These are phyloP conservation scores for Plecotus auritus DNA, from an alignment of 2,113 vertebrate genomes.

Conservation along the genomic window DNA sequence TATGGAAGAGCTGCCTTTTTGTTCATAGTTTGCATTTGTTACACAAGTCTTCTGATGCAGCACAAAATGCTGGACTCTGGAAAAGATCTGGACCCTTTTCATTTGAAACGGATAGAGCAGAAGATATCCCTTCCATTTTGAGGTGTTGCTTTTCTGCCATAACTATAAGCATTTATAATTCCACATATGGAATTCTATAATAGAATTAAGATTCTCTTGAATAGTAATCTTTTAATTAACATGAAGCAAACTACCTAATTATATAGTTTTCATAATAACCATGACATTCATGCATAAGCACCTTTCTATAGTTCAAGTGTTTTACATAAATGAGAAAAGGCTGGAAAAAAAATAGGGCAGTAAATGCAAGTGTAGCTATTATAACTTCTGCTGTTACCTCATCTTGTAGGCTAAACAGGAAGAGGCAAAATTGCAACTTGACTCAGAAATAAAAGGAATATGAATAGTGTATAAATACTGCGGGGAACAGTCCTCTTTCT, in stretches of 20 bases:
- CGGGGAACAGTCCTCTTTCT: not conserved
- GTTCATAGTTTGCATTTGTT: conserved; percentile 5
- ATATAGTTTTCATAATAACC: not conserved
- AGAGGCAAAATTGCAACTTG: not conserved
- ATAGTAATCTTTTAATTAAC: conserved; percentile 9
- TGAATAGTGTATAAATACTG: not conserved
- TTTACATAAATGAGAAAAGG: not conserved
- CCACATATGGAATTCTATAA: not conserved
- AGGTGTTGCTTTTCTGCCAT: conserved; percentile 10
- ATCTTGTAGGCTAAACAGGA: not conserved
- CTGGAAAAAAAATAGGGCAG: not conserved
- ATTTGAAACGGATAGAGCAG: not conserved
- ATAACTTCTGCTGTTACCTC: not conserved
- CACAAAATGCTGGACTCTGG: conserved; percentile 17
- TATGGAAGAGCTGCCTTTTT: conserved; percentile 5
- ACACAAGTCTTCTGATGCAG: not conserved
- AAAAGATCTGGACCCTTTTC: not conserved
- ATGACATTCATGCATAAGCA: not conserved
- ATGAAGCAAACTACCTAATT: not conserved
- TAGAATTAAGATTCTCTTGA: conserved; percentile 37
- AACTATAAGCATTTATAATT: not conserved
- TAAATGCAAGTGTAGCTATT: not conserved
- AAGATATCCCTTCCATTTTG: conserved; percentile 11
- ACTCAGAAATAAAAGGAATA: not conserved
- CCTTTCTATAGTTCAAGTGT: not conserved